Evolutionary conservation across 1,140 invertebrate species (phyloP).

Genomic region (Teleogryllus occipitalis): DNA sequence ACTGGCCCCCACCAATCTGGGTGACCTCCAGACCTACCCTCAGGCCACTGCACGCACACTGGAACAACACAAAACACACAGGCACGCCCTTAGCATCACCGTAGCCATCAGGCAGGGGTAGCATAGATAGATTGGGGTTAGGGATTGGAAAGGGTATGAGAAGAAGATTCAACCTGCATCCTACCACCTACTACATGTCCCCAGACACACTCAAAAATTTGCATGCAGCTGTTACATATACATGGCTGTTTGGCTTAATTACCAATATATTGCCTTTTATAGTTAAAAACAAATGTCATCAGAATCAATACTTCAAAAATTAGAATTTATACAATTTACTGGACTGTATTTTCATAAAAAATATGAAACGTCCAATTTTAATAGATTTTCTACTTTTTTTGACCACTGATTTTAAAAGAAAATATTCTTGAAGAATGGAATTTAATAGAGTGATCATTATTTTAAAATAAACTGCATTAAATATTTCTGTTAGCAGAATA

Average conservation of each 20-base stretch:
- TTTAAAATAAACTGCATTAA: no score
- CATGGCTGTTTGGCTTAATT: neutral
- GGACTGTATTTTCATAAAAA: no score
- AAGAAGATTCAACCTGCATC: neutral
- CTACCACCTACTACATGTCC: neutral
- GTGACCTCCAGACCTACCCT: constrained; percentile 51
- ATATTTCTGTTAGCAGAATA: no score
- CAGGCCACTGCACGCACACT: constrained; percentile 82
- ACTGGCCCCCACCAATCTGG: neutral
- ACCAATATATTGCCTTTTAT: no score
- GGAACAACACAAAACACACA: constrained; percentile 45
- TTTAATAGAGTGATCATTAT: no score
- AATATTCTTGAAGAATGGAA: no score
- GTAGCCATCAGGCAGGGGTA: neutral
- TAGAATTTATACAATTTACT: no score
- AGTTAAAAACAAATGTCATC: no score
- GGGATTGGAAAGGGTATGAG: neutral
- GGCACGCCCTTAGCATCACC: constrained; percentile 14
- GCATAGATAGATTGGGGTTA: neutral
- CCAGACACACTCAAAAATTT: neutral
- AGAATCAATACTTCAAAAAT: no score
- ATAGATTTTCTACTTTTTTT: no score
- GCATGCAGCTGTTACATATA: neutral
- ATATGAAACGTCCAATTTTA: no score
- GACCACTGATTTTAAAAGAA: no score